Percentiles rank a stretch among this genome's conserved stretches.
Evolutionary conservation across 2,888 invertebrate species (phyloP).

Genomic region (Lottia scabra): DNA sequence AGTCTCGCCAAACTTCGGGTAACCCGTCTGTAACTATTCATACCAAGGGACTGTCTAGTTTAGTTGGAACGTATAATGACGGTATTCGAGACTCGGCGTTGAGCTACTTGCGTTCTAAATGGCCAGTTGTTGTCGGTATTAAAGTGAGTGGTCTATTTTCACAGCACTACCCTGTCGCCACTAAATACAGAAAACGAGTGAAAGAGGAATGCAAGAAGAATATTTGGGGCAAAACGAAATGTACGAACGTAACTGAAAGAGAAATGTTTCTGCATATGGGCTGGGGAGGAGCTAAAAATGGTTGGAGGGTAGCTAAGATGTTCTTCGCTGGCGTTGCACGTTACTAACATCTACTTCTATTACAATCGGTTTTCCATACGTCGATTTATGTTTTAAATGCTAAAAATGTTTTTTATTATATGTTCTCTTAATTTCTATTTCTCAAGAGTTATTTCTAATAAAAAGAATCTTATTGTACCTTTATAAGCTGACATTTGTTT

Average conservation of each 20-base stretch:
- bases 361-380: too few relatives aligned
- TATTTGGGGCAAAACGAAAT: constrained; percentile 11
- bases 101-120: constrained; percentile 14
- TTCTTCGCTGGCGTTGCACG: constrained; percentile 23
- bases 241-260: constrained; percentile 12
- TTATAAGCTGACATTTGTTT: too few relatives aligned
- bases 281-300: constrained; percentile 22
- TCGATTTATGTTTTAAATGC: too few relatives aligned
- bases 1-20: constrained; percentile 10
- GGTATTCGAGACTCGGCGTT: constrained; percentile 8
- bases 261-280: constrained; percentile 30
- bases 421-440: too few relatives aligned
- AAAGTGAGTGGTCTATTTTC: constrained; percentile 18
- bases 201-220: constrained; percentile 15
- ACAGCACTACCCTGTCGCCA: constrained; percentile 30
- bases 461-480: too few relatives aligned
- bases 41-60: neutral
- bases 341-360: neutral
- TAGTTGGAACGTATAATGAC: constrained; percentile 21
- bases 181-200: constrained; percentile 17
- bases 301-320: constrained; percentile 22
- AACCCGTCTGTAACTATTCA: constrained; percentile 7
- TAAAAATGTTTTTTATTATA: too few relatives aligned
- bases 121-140: constrained; percentile 26
- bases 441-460: too few relatives aligned